These are phyloP conservation scores for Rhinichthys klamathensis DNA, from an alignment of 2,113 vertebrate genomes.

Conservation along the genomic window DNA sequence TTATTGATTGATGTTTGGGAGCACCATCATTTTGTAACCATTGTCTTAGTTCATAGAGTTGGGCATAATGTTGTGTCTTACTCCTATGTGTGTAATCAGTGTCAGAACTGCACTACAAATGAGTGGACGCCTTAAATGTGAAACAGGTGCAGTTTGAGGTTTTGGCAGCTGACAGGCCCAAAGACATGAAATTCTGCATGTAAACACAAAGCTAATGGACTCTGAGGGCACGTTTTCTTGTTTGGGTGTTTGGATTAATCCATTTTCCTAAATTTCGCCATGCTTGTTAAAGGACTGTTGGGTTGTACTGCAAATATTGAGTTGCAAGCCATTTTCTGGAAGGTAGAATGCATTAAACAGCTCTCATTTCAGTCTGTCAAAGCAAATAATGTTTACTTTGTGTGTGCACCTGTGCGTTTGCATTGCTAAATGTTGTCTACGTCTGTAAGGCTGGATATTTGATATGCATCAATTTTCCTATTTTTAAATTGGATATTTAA, in stretches of 20 bases:
- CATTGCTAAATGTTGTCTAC: neutral
- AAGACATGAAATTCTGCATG: constrained; percentile 45
- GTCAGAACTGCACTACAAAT: constrained; percentile 15
- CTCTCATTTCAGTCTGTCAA: neutral
- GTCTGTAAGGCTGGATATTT: neutral
- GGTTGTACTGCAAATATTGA: neutral
- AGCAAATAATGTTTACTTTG: neutral
- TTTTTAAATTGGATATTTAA: neutral
- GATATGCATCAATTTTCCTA: neutral
- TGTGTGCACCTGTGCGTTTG: neutral
- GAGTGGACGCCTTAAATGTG: constrained; percentile 41
- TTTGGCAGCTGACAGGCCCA: constrained; percentile 22
- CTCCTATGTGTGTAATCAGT: neutral
- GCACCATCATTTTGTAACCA: neutral
- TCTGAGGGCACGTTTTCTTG: neutral
- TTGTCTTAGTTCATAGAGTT: neutral
- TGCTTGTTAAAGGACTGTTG: neutral
- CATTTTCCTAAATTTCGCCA: neutral
- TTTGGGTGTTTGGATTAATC: neutral
- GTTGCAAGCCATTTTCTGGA: neutral
- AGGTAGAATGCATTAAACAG: neutral
- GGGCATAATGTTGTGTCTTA: neutral
- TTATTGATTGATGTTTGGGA: neutral
- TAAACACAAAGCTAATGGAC: constrained; percentile 41
- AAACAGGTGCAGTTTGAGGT: constrained; percentile 54